Conservation (phyloP, 2,888 invertebrate genomes). For the Pyrrhosoma nymphula region DNA sequence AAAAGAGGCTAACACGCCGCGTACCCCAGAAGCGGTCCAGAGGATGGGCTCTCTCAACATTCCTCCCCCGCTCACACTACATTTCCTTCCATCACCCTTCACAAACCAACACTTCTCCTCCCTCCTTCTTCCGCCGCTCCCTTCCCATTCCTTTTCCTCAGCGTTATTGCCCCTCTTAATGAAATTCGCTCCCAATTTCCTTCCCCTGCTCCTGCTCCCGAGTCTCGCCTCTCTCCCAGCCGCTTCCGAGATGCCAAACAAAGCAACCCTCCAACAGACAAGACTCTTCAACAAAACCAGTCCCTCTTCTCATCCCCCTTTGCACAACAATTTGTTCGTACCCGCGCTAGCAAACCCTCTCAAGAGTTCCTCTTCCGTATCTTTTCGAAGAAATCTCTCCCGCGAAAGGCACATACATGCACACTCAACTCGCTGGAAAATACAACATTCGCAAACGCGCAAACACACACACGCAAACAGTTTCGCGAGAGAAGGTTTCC, state of each 20-base stretch:
- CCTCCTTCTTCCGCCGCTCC: not conserved
- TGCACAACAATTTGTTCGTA: not conserved
- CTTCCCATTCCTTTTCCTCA: not conserved
- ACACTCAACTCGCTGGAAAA: too few relatives aligned
- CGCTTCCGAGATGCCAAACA: not conserved
- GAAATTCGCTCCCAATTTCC: constrained; percentile 2
- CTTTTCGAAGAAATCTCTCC: not conserved
- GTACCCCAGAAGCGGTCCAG: not conserved
- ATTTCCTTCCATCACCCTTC: constrained; percentile 17
- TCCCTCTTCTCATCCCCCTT: not conserved
- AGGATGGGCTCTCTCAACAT: not conserved
- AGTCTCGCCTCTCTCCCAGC: not conserved
- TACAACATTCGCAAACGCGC: not conserved
- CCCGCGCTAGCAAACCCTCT: not conserved
- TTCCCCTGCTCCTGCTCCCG: not conserved
- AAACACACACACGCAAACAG: not conserved
- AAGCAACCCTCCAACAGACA: too few relatives aligned
- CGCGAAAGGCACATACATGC: too few relatives aligned
- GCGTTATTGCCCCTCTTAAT: constrained; percentile 52
- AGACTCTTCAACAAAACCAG: not conserved
- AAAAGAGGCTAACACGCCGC: not conserved
- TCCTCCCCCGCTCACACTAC: not conserved
- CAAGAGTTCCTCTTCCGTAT: not conserved
- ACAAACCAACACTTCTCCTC: not conserved
- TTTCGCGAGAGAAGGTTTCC: not conserved